These are phyloP conservation scores for Cheilinus undulatus DNA, from an alignment of 2,113 vertebrate species.

Conservation along the genomic window DNA sequence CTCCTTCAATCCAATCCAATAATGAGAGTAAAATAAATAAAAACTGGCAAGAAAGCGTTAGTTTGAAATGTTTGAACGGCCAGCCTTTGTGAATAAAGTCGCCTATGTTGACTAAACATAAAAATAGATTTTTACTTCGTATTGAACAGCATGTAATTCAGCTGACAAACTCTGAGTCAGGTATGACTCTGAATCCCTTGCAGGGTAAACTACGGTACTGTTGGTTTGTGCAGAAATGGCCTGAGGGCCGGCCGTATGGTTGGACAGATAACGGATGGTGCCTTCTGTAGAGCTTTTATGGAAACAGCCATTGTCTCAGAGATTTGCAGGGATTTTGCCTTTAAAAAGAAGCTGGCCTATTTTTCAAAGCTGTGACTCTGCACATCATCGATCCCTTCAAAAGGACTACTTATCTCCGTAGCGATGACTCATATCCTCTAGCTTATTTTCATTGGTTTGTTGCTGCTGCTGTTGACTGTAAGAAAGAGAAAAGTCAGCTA, in stretches of 20 bases:
- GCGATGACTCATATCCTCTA: conserved; percentile 65
- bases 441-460: conserved; percentile 39
- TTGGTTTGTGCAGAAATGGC: conserved; percentile 55
- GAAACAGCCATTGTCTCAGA: conserved; percentile 67
- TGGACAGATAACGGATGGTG: conserved; percentile 56
- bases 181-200: background rate
- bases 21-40: too few species aligned
- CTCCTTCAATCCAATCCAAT: too few species aligned
- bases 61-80: too few species aligned
- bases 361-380: conserved; percentile 73
- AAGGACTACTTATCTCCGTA: conserved; percentile 65
- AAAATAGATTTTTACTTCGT: too few species aligned
- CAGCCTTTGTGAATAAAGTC: too few species aligned
- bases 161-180: too few species aligned
- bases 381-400: conserved; percentile 71
- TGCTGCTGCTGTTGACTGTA: conserved; percentile 35
- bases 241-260: conserved; percentile 53
- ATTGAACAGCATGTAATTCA: too few species aligned
- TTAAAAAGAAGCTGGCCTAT: conserved; percentile 74
- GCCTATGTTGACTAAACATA: too few species aligned
- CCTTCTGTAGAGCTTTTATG: conserved; percentile 50
- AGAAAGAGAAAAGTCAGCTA: conserved; percentile 27
- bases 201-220: conserved; percentile 37
- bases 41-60: too few species aligned
- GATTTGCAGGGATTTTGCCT: conserved; percentile 73